Evolutionary conservation across 1,140 invertebrate genomes (phyloP).

Genomic region (Saccostrea glomerata): DNA sequence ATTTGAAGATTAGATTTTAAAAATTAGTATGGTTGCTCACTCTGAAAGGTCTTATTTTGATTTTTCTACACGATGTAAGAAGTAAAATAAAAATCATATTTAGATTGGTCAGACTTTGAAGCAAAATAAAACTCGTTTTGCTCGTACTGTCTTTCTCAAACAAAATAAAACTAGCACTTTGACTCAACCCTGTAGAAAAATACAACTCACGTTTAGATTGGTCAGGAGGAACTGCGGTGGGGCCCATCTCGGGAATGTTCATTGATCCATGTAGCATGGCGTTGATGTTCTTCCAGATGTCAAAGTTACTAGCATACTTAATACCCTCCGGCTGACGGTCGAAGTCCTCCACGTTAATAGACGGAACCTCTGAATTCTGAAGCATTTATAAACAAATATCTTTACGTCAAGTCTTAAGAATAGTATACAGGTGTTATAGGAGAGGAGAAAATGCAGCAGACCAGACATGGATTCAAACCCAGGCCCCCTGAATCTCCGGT

Average conservation of each 20-base stretch:
- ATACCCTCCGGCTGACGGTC: slow-evolving; percentile 52
- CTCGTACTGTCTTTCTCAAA: not conserved
- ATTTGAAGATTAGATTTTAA: too few species aligned
- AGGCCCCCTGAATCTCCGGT: too few species aligned
- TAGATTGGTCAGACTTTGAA: too few species aligned
- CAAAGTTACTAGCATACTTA: slow-evolving; percentile 61
- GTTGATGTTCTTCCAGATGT: slow-evolving; percentile 78
- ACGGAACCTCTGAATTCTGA: slow-evolving; percentile 56
- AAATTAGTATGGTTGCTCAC: too few species aligned
- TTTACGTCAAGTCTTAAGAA: too few species aligned
- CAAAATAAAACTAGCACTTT: not conserved
- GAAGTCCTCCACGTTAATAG: slow-evolving; percentile 64
- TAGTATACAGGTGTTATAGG: too few species aligned
- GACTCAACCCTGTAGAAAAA: not conserved
- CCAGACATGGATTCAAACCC: too few species aligned
- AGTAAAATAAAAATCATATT: too few species aligned
- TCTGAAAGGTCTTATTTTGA: too few species aligned
- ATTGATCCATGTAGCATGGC: slow-evolving; percentile 78
- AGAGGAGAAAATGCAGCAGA: too few species aligned
- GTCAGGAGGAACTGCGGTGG: slow-evolving; percentile 51
- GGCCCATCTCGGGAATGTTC: slow-evolving; percentile 65
- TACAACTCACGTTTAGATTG: slow-evolving; percentile 58
- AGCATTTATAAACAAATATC: not conserved
- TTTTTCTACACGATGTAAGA: too few species aligned
- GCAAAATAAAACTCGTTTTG: too few species aligned